Evolutionary conservation across 2,797 vertebrate genomes (phyloP), one percentile per base, ranked within the genome.

Genomic region (Megaceryle alcyon): DNA sequence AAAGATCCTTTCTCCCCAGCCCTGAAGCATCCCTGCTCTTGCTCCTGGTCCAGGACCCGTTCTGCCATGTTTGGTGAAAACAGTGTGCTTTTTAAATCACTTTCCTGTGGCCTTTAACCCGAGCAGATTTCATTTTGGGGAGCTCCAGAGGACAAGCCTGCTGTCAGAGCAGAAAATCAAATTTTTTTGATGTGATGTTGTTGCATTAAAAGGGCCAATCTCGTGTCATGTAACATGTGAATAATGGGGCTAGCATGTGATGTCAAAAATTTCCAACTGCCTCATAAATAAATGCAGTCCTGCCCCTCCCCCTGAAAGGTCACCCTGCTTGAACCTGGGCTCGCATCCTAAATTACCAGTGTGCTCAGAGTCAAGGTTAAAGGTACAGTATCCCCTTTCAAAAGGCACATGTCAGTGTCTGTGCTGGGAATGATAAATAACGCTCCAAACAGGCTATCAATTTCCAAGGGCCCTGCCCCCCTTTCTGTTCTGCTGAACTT

Each of bases 301-400:
- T 51, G 75, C 97, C 97, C 97, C 92, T 97, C 96, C 97, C 96
- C 96, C 98, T 20, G 5, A 97, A 97, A 97, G 97, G 97, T 98
- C 96, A 97, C 96, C 94, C 92, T 1, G 89, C 95, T 96, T 97
- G 96, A 98, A 97, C 96, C 94, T 29, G 20, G 89, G 95, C 96
- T 97, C 81, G 95, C 97, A 95, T 98, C 97, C 97, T 97, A 96
- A 97, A 98, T 98, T 98, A 97, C 98, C 97, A 90, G 25, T 14
- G 88, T 3, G 33, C 93, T 97, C 91, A 22, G 96, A 97, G 97
- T 98, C 98, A 98, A 98, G 98, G 98, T 98, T 97, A 98, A 98
- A 98, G 98, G 98, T 97, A 97, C 96, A 97, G 96, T 95, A 97
- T 98, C 97, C 96, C 91, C 93, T 98, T 98, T 98, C 98, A 98